phyloP scores from a whole-genome alignment of 2,113 vertebrate species.

The Trichechus manatus region DNA sequence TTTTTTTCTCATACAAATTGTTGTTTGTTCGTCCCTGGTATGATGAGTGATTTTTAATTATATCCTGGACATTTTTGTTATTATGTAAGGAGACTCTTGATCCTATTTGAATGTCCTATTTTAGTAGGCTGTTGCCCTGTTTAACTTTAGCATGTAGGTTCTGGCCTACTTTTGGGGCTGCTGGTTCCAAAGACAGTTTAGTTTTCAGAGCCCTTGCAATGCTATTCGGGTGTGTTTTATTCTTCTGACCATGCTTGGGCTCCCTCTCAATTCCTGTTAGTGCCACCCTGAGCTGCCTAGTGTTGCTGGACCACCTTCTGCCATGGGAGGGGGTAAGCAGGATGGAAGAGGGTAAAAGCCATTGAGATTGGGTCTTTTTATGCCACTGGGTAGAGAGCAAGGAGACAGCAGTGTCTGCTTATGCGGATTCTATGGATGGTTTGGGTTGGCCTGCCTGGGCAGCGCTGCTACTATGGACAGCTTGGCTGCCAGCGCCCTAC shows the following conservation, averaged over 20 bases:
- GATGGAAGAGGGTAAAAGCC: not conserved
- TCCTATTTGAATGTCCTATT: not conserved
- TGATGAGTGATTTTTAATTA: not conserved
- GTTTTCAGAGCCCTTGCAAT: not conserved
- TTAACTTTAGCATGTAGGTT: not conserved
- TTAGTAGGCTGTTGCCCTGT: not conserved
- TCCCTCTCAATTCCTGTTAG: not conserved
- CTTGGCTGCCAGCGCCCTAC: not conserved
- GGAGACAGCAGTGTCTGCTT: no score
- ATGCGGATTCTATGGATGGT: no score
- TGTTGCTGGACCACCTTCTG: no score
- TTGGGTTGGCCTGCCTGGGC: not conserved
- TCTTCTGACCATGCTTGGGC: not conserved
- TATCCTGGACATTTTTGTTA: not conserved
- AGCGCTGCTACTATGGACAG: not conserved
- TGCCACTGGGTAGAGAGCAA: not conserved
- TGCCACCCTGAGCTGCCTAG: no score
- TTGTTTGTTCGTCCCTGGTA: not conserved
- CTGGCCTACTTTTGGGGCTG: not conserved
- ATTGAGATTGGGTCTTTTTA: not conserved
- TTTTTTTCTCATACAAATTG: not conserved
- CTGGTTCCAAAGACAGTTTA: not conserved
- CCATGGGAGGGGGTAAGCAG: no score
- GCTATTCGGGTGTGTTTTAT: not conserved
- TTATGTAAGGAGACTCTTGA: not conserved